Conservation (phyloP, 2,888 invertebrate genomes). For the Pammene fasciana region DNA sequence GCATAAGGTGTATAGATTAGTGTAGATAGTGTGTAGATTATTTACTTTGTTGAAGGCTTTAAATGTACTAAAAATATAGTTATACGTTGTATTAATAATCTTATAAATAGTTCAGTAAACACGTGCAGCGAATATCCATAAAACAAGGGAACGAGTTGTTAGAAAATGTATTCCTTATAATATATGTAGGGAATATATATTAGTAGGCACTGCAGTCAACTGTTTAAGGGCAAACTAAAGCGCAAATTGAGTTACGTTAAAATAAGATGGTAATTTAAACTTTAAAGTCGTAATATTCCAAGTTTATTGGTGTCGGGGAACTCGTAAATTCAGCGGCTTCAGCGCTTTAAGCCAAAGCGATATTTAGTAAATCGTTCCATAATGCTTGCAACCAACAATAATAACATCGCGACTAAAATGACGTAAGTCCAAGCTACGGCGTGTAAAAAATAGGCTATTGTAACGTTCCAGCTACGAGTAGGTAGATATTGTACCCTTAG, state of each 20-base stretch:
- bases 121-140: too few species aligned
- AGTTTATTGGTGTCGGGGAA: conserved; percentile 27
- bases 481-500: background rate
- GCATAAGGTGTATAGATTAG: too few species aligned
- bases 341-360: conserved; percentile 28
- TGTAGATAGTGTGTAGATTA: too few species aligned
- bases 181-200: too few species aligned
- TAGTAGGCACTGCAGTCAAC: background rate
- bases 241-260: conserved; percentile 33
- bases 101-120: background rate
- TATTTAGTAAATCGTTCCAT: conserved; percentile 37
- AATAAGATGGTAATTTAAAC: conserved; percentile 34
- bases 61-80: background rate
- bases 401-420: conserved; percentile 2
- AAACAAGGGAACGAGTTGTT: background rate
- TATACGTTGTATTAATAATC: background rate
- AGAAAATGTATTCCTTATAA: background rate
- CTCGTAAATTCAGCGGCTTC: conserved; percentile 33
- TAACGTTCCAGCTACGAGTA: background rate
- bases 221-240: conserved; percentile 7
- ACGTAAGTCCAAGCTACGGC: background rate
- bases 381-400: conserved; percentile 33
- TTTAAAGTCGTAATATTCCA: conserved; percentile 28
- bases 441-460: background rate
- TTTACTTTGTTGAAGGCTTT: too few species aligned